A percentile compares a stretch with the other conserved stretches of the same genome.
Conservation (phyloP, 2,888 invertebrate species). For the Caradrina kadenii region DNA sequence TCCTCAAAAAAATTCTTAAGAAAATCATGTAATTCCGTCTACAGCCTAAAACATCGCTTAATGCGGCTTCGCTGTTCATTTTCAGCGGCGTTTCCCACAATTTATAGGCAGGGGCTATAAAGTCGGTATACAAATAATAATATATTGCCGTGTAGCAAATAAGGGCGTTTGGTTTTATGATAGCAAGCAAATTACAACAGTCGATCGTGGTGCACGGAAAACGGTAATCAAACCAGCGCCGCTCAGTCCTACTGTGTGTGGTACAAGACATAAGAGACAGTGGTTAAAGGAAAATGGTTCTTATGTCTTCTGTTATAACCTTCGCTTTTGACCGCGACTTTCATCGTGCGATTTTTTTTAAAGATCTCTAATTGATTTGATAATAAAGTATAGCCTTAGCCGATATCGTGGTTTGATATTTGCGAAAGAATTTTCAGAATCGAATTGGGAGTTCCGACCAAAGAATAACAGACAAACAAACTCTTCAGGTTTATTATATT, state of each 20-base stretch:
- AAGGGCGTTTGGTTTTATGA: constrained; percentile 76
- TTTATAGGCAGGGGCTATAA: constrained; percentile 54
- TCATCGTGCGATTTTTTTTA: too few species aligned
- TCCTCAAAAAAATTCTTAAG: too few species aligned
- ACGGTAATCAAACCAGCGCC: constrained; percentile 79
- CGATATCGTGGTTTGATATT: too few species aligned
- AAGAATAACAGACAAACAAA: too few species aligned
- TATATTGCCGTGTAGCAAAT: constrained; percentile 70
- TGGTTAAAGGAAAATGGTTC: not conserved
- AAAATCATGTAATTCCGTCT: constrained; percentile 22
- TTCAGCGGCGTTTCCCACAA: constrained; percentile 41
- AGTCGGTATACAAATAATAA: constrained; percentile 60
- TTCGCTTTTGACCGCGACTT: too few species aligned
- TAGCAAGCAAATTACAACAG: constrained; percentile 80
- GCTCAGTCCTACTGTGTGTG: constrained; percentile 58
- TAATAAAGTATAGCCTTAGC: too few species aligned
- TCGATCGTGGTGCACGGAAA: constrained; percentile 82
- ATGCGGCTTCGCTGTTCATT: constrained; percentile 36
- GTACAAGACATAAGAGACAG: constrained; percentile 41
- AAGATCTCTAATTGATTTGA: too few species aligned
- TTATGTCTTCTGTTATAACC: too few species aligned
- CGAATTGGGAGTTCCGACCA: too few species aligned
- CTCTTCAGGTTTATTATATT: too few species aligned
- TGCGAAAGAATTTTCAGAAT: too few species aligned
- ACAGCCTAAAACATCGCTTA: constrained; percentile 29